Evolutionary conservation across 2,113 vertebrate species (phyloP), one percentile per base, ranked within the genome.

Genomic region (Thermophis baileyi): DNA sequence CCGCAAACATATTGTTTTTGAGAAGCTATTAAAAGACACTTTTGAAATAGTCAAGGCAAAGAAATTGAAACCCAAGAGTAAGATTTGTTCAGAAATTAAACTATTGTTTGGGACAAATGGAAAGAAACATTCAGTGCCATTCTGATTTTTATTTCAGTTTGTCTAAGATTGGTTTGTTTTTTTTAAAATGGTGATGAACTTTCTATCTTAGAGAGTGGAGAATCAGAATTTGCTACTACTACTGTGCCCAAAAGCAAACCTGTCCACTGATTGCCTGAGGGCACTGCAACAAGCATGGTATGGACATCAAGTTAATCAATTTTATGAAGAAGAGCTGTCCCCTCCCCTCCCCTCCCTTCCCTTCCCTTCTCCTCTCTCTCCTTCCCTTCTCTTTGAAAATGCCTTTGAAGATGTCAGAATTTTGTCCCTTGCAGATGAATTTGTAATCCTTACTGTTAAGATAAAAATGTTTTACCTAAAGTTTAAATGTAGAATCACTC

Each of bases 331-430:
- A 69, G 11, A 69, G 12, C 12, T n/a, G 27, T 10, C 57, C 30
- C 4, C 1, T 1, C 9, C 11, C 1, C 9, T 9, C 57, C 27
- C 4, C 10, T 27, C 27, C 0, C 57, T 57, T 3, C 10, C 0
- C 57, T 60, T 2, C 57, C 3, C 25, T 25, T 8, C 7, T 11
- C 57, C 30, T 10, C 27, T 14, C 60, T n/a, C 30, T 0, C 7
- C 57, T 30, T 12, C 27, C 9, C 57, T 11, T 8, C 57, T 5
- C 5, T 74, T 74, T 74, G 4, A 16, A 35, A 35, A 16, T 16
- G 30, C 30, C n/a, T 74, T 35, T 6, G 16, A 74, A 40, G 63
- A 35, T 74, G 35, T 40, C 35, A 81, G 6, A 81, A 81, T 81
- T 35, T 81, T 81, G 69, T 40, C 35, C 18, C 35, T 40, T 81